Percentiles rank a stretch among this genome's conserved stretches.
Conservation (phyloP, 2,113 vertebrate genomes). For the Plecotus auritus region DNA sequence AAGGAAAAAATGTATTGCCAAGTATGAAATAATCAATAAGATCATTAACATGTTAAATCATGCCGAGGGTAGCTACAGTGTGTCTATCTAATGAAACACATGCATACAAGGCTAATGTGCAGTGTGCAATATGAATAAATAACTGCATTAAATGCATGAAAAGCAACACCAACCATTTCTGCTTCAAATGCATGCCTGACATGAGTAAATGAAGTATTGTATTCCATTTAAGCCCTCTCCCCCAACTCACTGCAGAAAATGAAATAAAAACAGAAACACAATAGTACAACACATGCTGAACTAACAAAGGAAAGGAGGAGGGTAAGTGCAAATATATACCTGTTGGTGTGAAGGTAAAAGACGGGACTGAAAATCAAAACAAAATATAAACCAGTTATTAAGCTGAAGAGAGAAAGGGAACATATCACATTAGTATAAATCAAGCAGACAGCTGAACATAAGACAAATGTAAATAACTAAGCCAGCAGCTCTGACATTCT, state of each 20-base stretch:
- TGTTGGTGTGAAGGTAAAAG: conserved; percentile 99
- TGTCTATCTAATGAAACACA: conserved; percentile 50
- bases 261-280: conserved; percentile 72
- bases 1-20: conserved; percentile 5
- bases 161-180: not conserved
- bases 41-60: conserved; percentile 49
- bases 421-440: conserved; percentile 88
- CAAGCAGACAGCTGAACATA: conserved; percentile 83
- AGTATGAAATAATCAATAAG: conserved; percentile 50
- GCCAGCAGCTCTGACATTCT: conserved; percentile 71
- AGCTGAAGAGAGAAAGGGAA: conserved; percentile 87
- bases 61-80: conserved; percentile 32
- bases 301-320: conserved; percentile 73
- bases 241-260: conserved; percentile 4
- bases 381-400: conserved; percentile 89
- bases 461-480: conserved; percentile 81
- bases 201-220: not conserved
- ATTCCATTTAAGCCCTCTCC: not conserved
- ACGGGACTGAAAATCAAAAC: conserved; percentile 95
- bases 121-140: not conserved
- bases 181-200: conserved; percentile 21
- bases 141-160: not conserved
- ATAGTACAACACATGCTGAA: conserved; percentile 80
- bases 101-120: conserved; percentile 40
- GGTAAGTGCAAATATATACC: conserved; percentile 91